Base-by-base conservation (phyloP, 2,797 vertebrate species). In the Anas capensis region DNA sequence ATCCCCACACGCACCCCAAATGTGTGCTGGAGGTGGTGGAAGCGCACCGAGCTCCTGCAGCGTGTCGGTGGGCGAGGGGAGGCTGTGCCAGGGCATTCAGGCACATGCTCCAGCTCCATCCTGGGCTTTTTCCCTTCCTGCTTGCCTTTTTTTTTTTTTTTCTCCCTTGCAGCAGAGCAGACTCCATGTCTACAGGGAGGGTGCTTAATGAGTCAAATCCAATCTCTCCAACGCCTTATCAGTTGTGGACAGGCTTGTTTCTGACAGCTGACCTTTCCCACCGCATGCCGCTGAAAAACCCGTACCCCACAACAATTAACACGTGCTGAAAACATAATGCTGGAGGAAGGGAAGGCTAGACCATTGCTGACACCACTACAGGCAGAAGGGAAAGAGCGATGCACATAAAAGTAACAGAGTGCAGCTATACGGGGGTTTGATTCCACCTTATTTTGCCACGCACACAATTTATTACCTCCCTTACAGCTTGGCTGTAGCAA, bases 211-310 rank as follows among this genome's bases (percentile, higher is more conserved):
- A 97, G 91, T 97, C 84, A 78, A 95, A 73, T 96, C 84, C 97
- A 95, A 71, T 96, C 95, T 98, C 91, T 93, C 9, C 1, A 95
- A 97, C 49, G 92, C 86, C 95, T 98, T 97, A 97, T 97, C 98
- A 94, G 96, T 56, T 48, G 58, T 20, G 69, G 85, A 91, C 96
- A 98, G 96, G 77, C 86, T 71, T 83, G 93, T 95, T 96, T 88
- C 92, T 94, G 96, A 96, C 94, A 97, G 94, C 94, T 97, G 97
- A 97, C 97, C 97, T 97, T 98, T 97, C 95, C 91, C 72, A 92
- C 87, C 33, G 46, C 94, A 58, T 0, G 1, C 70, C 0, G 61
- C 66, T 75, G 77, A 88, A 93, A 96, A 96, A 89, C 72, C 92
- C 94, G 71, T 65, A 61, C 71, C 95, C 75, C 62, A 86, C 58